phyloP scores from a whole-genome alignment of 2,113 vertebrate genomes.

The Hipposideros armiger region DNA sequence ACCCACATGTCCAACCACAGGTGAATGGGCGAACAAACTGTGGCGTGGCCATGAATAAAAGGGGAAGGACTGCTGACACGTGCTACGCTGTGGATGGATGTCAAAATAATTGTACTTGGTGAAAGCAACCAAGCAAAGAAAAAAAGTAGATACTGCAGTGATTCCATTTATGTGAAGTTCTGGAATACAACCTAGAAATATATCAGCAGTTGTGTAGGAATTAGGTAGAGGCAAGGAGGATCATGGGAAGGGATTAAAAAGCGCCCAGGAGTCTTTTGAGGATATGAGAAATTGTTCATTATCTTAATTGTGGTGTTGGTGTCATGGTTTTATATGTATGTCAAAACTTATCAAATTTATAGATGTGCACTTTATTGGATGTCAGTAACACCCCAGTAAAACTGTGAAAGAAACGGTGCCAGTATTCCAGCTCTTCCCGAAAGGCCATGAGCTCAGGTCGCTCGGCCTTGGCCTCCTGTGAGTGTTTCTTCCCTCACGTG shows the following conservation, averaged over 20 bases:
- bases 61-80: accelerated
- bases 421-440: background rate
- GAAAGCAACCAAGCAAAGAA: background rate
- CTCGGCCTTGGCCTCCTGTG: background rate
- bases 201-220: background rate
- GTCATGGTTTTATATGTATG: background rate
- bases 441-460: background rate
- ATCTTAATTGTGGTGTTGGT: background rate
- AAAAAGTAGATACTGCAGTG: too few species aligned
- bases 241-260: background rate
- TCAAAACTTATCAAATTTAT: background rate
- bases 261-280: background rate
- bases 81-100: too few species aligned
- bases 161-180: background rate
- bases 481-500: background rate
- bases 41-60: too few species aligned
- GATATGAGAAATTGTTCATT: background rate
- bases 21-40: background rate
- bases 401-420: too few species aligned
- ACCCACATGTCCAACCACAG: too few species aligned
- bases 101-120: too few species aligned
- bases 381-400: background rate
- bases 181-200: too few species aligned
- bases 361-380: too few species aligned
- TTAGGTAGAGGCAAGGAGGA: background rate